phyloP scores from a whole-genome alignment of 1,140 invertebrate species.

The Zophobas morio region DNA sequence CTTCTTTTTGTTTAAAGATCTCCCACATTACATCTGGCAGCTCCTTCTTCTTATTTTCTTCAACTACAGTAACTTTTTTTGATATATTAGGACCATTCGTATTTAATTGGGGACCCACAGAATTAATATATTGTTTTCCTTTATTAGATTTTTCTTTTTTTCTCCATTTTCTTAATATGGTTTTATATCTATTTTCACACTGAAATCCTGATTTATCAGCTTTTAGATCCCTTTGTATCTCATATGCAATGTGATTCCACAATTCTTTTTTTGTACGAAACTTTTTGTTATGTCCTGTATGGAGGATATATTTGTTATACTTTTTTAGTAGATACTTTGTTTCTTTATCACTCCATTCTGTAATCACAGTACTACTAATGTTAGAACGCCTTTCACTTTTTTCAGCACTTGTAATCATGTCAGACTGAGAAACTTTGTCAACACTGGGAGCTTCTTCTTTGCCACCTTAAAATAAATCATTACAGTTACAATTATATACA shows the following conservation, averaged over 20 bases:
- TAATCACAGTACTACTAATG: neutral
- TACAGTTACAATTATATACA: neutral
- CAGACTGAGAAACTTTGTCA: too few species aligned
- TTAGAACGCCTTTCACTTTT: neutral
- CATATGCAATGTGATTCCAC: neutral
- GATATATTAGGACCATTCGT: too few species aligned
- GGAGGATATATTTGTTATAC: conserved; percentile 21
- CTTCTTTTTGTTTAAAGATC: conserved; percentile 17
- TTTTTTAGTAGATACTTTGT: conserved; percentile 21
- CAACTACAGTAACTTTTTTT: neutral
- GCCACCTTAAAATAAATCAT: too few species aligned
- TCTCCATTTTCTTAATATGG: conserved; percentile 7
- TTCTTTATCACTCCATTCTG: conserved; percentile 2
- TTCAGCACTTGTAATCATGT: too few species aligned
- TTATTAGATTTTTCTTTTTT: neutral
- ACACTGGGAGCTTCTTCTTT: too few species aligned
- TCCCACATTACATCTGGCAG: conserved; percentile 2
- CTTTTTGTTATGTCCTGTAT: neutral
- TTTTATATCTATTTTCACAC: conserved; percentile 31
- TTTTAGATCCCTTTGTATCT: conserved; percentile 1
- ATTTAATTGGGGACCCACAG: too few species aligned
- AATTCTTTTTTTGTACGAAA: conserved; percentile 10
- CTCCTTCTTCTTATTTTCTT: neutral
- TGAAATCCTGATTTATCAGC: neutral
- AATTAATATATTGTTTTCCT: neutral